Evolutionary conservation across 2,888 invertebrate genomes (phyloP).

Genomic region (Calameuta pallipes): DNA sequence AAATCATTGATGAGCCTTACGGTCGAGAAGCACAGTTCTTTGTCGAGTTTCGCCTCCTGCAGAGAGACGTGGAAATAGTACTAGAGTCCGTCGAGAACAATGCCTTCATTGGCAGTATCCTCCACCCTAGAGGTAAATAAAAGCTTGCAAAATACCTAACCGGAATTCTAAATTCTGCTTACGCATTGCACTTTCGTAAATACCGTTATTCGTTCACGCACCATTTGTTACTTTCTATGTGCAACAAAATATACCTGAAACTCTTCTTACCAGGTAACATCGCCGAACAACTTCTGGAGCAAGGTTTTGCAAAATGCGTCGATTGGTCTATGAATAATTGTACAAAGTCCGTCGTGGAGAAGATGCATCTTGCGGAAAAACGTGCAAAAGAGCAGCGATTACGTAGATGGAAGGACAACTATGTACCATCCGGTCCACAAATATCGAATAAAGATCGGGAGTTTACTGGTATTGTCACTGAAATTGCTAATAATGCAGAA

Average conservation of each 20-base stretch:
- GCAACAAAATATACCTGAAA: background rate
- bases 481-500: slow-evolving; percentile 91
- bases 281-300: slow-evolving; percentile 88
- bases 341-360: slow-evolving; percentile 83
- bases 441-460: slow-evolving; percentile 76
- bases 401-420: slow-evolving; percentile 90
- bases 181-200: background rate
- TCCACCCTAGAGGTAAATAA: slow-evolving; percentile 81
- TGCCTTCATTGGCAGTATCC: slow-evolving; percentile 92
- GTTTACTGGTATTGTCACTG: slow-evolving; percentile 84
- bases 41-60: slow-evolving; percentile 90
- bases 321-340: slow-evolving; percentile 89
- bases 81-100: slow-evolving; percentile 93
- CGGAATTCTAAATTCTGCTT: background rate
- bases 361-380: slow-evolving; percentile 86
- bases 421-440: slow-evolving; percentile 79
- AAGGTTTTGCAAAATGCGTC: slow-evolving; percentile 94
- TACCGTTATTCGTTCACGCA: background rate
- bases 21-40: slow-evolving; percentile 95
- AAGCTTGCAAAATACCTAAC: background rate
- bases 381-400: slow-evolving; percentile 87
- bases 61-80: slow-evolving; percentile 89
- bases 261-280: slow-evolving; percentile 76
- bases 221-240: background rate
- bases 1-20: slow-evolving; percentile 72